A percentile compares a stretch with the other conserved stretches of the same genome.
Conservation (phyloP, 2,113 vertebrate genomes). For the Crypturellus undulatus region DNA sequence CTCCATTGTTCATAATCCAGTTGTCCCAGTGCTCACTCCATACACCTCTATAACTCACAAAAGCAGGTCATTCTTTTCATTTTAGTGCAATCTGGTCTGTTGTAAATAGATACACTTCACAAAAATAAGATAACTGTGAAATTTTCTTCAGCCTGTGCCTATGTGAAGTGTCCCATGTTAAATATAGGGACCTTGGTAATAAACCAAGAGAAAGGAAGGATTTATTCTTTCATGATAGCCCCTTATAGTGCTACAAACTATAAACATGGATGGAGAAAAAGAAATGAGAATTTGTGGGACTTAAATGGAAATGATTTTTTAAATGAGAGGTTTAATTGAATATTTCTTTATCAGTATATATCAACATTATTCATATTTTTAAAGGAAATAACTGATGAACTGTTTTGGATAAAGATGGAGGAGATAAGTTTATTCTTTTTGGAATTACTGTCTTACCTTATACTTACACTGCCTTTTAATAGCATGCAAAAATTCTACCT, state of each 20-base stretch:
- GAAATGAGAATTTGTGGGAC: background rate
- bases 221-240: background rate
- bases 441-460: background rate
- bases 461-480: background rate
- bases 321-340: background rate
- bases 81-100: background rate
- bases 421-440: background rate
- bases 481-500: background rate
- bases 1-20: background rate
- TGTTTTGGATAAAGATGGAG: background rate
- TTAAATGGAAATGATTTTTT: background rate
- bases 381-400: background rate
- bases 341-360: background rate
- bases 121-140: background rate
- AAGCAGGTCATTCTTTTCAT: background rate
- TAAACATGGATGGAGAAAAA: background rate
- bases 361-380: background rate
- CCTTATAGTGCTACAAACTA: background rate
- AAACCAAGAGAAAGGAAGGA: background rate
- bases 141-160: background rate
- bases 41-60: background rate
- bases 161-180: background rate
- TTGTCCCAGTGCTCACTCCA: accelerated
- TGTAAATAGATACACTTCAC: background rate
- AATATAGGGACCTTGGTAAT: background rate